Percentiles rank a stretch among this genome's conserved stretches.
Evolutionary conservation across 1,140 invertebrate genomes (phyloP).

Genomic region (Macrocentrus cingulum): DNA sequence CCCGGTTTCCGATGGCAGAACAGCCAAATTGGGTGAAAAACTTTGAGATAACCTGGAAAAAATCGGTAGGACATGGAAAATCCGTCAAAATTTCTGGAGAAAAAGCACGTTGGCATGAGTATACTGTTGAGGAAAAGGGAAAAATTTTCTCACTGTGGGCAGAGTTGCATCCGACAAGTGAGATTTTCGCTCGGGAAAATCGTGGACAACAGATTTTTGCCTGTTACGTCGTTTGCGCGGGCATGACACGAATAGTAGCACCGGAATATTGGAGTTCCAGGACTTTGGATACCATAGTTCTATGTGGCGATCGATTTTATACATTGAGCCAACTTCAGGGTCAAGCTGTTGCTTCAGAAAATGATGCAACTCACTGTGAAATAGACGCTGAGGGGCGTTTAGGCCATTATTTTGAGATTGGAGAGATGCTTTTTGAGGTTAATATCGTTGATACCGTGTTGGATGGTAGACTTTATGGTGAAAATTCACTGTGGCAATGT

Average conservation of each 20-base stretch:
- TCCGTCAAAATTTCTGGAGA: too few relatives aligned
- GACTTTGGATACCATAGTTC: conserved; percentile 41
- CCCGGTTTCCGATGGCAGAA: conserved; percentile 33
- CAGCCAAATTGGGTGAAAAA: conserved; percentile 36
- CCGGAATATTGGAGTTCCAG: conserved; percentile 48
- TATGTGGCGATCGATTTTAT: conserved; percentile 46
- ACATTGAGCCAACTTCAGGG: conserved; percentile 35
- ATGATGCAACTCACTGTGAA: conserved; percentile 7
- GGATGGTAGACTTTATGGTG: conserved; percentile 37
- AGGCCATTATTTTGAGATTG: conserved; percentile 38
- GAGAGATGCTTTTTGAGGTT: conserved; percentile 39
- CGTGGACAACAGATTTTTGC: conserved; percentile 40
- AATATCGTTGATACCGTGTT: conserved; percentile 32
- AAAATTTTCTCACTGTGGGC: conserved; percentile 44
- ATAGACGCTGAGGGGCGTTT: conserved; percentile 31
- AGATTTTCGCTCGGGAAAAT: conserved; percentile 39
- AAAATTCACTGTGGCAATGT: conserved; percentile 34
- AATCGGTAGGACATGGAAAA: too few relatives aligned
- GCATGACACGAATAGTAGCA: conserved; percentile 45
- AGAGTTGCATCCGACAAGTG: conserved; percentile 39
- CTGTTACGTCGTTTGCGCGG: conserved; percentile 47
- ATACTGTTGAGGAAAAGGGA: conserved; percentile 35
- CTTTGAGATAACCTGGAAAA: conserved; percentile 36
- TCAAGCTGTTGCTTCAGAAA: neutral
- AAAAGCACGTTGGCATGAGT: conserved; percentile 43